Conservation (phyloP, 2,888 invertebrate species). For the Dichetophora obliterata region DNA sequence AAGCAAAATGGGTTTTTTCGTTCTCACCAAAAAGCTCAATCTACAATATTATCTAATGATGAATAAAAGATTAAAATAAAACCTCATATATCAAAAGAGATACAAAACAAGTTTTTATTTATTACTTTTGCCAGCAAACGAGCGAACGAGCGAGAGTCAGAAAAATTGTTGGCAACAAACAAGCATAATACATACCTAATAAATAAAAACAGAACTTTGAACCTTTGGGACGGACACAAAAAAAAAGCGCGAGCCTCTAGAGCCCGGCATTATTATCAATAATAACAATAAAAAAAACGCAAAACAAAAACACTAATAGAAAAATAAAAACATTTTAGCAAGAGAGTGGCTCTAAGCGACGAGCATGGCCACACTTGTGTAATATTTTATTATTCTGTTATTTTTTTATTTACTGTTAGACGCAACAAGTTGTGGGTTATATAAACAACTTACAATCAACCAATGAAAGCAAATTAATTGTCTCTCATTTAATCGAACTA, state of each 20-base stretch:
- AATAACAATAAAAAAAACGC: slow-evolving; percentile 46
- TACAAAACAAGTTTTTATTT: background rate
- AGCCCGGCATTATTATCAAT: slow-evolving; percentile 46
- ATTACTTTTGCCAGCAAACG: background rate
- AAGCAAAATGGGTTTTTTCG: too few relatives aligned
- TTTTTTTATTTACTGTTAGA: background rate
- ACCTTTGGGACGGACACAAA: slow-evolving; percentile 42
- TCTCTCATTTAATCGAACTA: too few relatives aligned
- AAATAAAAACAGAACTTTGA: slow-evolving; percentile 53
- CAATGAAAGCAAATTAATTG: too few relatives aligned
- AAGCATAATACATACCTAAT: slow-evolving; percentile 2
- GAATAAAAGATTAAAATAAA: too few relatives aligned
- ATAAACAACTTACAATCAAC: background rate
- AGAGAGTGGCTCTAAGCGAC: background rate
- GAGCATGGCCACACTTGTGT: background rate
- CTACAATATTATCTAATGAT: too few relatives aligned
- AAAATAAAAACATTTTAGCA: background rate
- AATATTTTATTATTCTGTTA: background rate
- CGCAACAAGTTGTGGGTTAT: background rate
- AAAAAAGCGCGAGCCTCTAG: background rate
- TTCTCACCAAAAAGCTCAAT: too few relatives aligned
- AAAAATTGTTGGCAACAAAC: background rate
- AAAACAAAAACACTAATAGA: slow-evolving; percentile 39
- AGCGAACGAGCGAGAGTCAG: background rate
- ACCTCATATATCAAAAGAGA: too few relatives aligned